phyloP scores from a whole-genome alignment of 2,797 vertebrate species.

The Esox lucius region DNA sequence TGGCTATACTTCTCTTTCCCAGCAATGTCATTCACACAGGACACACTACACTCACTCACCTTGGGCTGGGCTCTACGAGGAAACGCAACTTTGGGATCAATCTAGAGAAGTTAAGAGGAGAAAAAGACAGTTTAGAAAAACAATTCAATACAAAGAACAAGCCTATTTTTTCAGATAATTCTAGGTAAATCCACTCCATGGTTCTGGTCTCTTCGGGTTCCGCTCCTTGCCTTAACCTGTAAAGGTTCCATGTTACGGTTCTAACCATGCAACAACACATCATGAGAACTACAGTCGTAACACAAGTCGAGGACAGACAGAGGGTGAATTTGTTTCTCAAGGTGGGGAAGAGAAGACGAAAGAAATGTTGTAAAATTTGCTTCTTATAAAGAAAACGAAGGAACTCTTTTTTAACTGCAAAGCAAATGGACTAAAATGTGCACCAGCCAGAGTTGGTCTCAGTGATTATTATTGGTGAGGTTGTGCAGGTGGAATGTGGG shows the following conservation, averaged over 20 bases:
- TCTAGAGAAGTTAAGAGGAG: slow-evolving; percentile 76
- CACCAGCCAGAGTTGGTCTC: not conserved
- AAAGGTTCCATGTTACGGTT: slow-evolving; percentile 6
- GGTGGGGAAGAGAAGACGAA: not conserved
- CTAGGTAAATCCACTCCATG: slow-evolving; percentile 2
- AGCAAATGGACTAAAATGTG: not conserved
- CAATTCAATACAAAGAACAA: slow-evolving; percentile 6
- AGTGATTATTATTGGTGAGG: not conserved
- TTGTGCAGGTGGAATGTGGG: slow-evolving; percentile 56
- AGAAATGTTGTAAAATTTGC: not conserved
- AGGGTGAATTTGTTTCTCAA: not conserved
- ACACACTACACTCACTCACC: slow-evolving; percentile 74
- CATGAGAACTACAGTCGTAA: not conserved
- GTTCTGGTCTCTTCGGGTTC: not conserved
- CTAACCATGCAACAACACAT: not conserved
- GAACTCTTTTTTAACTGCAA: not conserved
- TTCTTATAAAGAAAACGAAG: not conserved
- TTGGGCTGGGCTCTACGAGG: slow-evolving; percentile 98
- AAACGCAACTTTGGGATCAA: slow-evolving; percentile 98
- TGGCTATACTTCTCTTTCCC: slow-evolving; percentile 16
- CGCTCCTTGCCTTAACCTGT: not conserved
- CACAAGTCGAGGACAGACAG: not conserved
- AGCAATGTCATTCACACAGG: slow-evolving; percentile 22
- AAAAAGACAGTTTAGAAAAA: slow-evolving; percentile 49
- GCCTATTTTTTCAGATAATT: slow-evolving; percentile 10